These are phyloP conservation scores for Synanthedon myopaeformis DNA, from an alignment of 2,888 invertebrate genomes.

Conservation along the genomic window DNA sequence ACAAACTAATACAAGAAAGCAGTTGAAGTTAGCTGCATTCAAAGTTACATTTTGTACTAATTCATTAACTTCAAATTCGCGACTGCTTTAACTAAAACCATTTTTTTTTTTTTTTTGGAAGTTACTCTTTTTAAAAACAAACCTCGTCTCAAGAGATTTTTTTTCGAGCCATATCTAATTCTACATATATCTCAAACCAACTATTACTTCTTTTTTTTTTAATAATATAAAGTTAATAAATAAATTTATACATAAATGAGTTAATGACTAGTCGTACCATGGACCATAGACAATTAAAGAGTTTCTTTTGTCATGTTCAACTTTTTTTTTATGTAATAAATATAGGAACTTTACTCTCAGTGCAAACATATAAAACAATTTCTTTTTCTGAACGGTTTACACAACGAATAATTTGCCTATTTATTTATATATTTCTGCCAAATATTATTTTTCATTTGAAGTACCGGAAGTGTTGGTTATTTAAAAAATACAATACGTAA, in stretches of 20 bases:
- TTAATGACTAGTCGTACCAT: slow-evolving; percentile 64
- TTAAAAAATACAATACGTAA: no score
- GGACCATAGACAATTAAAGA: slow-evolving; percentile 44
- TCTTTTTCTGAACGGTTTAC: slow-evolving; percentile 14
- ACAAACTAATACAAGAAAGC: slow-evolving; percentile 25
- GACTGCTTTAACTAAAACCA: slow-evolving; percentile 6
- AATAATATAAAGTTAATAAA: slow-evolving; percentile 40
- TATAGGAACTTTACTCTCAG: slow-evolving; percentile 65
- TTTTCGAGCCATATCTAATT: not conserved
- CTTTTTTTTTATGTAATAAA: slow-evolving; percentile 41
- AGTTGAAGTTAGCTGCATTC: slow-evolving; percentile 19
- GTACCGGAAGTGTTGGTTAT: slow-evolving; percentile 16
- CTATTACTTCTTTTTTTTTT: slow-evolving; percentile 26
- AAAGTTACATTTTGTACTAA: slow-evolving; percentile 40
- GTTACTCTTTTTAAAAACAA: no score
- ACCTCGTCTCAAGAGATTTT: no score
- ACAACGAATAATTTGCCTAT: slow-evolving; percentile 23
- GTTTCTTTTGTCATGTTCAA: slow-evolving; percentile 26
- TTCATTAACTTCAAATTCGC: slow-evolving; percentile 17
- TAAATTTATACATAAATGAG: slow-evolving; percentile 48
- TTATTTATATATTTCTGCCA: slow-evolving; percentile 16
- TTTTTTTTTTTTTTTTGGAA: not conserved
- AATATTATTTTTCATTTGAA: slow-evolving; percentile 9
- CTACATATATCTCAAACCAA: slow-evolving; percentile 7
- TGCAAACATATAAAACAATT: slow-evolving; percentile 42